Evolutionary conservation across 2,113 vertebrate genomes (phyloP).

Genomic region (Bos indicus): DNA sequence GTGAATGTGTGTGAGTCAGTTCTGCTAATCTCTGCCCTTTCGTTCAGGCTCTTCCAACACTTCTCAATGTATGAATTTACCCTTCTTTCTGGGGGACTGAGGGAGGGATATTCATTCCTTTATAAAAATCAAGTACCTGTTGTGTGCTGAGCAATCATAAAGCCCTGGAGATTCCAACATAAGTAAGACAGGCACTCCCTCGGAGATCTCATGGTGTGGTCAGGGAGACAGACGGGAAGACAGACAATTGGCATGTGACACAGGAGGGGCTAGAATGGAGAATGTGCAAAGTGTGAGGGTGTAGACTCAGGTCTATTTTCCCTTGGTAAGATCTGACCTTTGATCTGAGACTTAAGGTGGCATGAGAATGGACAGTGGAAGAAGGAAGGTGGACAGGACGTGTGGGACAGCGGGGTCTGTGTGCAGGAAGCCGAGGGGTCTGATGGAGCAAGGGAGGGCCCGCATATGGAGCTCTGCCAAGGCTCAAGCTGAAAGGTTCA

Average conservation of each 20-base stretch:
- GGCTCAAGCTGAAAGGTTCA: background rate
- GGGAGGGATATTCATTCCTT: background rate
- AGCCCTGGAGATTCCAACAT: background rate
- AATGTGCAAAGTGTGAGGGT: background rate
- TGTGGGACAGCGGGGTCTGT: background rate
- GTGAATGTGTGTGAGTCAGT: fast-evolving
- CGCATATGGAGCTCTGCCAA: background rate
- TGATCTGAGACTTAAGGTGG: background rate
- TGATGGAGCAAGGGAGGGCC: background rate
- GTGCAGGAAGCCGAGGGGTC: background rate
- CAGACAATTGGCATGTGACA: background rate
- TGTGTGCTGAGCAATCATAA: background rate
- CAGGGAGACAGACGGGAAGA: background rate
- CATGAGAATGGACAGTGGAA: background rate
- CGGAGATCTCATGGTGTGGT: background rate
- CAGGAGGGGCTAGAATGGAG: background rate
- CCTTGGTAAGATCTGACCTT: background rate
- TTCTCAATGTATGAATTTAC: background rate
- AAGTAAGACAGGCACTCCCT: background rate
- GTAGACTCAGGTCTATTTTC: background rate
- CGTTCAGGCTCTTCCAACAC: background rate
- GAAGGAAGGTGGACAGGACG: background rate
- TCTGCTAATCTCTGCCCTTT: background rate
- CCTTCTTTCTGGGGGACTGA: background rate
- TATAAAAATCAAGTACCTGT: background rate